Evolutionary conservation across 2,113 vertebrate species (phyloP), one percentile per base, ranked within the genome.

Genomic region (Condylura cristata): DNA sequence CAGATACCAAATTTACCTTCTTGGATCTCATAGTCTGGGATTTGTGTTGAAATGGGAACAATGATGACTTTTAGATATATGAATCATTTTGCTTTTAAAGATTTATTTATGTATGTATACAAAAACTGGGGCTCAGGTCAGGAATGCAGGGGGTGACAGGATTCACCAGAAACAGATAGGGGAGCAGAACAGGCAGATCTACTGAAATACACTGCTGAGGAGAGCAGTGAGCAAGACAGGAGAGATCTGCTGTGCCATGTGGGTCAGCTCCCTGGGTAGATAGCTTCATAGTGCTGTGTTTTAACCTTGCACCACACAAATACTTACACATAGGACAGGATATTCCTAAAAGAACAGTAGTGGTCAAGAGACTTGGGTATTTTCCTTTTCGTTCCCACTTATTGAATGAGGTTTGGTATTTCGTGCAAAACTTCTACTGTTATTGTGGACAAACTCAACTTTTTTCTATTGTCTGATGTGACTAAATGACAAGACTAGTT

Each of bases 331-430:
- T 75, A 82, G 75, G 44, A 58, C 70, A 70, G 13, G n/a, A 26
- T 26, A 6, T 82, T 94, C 22, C 92, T 85, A 81, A 86, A 91
- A 94, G 44, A 84, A 71, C 28, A 86, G 82, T 79, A 75, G 39
- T 79, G 74, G 48, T 34, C 37, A 91, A 90, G 34, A 60, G 72
- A 71, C 78, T 86, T 85, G 10, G 34, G 26, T 48, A 76, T 61
- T 22, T 22, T 44, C 65, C 61, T 90, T 93, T 94, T 65, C 16
- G 83, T 39, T 30, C 24, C 74, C 46, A n/a, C 22, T 89, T 83
- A 89, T 18, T 70, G 56, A 90, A 75, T 76, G 26, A 91, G 39
- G 4, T 74, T 95, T 76, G 46, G 39, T 60, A 81, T 75, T 90
- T 74, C 65, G 6, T 90, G 28, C 32, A 87, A 74, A 93, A n/a